phyloP scores from a whole-genome alignment of 92 coral and sea anemone genomes.

The Porites lobata region DNA sequence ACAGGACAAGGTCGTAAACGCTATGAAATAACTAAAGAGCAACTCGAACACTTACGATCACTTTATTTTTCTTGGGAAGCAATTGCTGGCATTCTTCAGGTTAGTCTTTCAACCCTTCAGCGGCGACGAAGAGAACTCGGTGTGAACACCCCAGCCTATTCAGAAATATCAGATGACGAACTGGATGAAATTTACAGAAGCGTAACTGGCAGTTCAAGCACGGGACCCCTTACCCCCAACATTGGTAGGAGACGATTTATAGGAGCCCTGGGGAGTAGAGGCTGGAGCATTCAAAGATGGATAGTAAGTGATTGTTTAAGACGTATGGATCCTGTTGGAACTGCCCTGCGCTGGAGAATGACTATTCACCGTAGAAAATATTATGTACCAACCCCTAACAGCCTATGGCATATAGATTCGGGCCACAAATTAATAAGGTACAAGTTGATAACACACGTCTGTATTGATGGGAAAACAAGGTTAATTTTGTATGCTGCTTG shows the following conservation, averaged over 20 bases:
- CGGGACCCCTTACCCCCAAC: constrained; percentile 53
- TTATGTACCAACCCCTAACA: too few species aligned
- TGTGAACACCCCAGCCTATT: constrained; percentile 31
- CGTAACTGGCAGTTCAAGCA: constrained; percentile 38
- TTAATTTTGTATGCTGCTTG: constrained; percentile 36
- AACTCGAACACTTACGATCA: constrained; percentile 68
- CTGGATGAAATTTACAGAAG: constrained; percentile 54
- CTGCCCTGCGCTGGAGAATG: too few species aligned
- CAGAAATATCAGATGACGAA: constrained; percentile 47
- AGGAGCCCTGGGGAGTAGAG: constrained; percentile 61
- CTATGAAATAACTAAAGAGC: constrained; percentile 17
- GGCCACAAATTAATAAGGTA: too few species aligned
- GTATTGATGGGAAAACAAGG: constrained; percentile 58
- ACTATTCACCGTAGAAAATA: too few species aligned
- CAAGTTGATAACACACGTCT: too few species aligned
- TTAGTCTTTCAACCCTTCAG: constrained; percentile 44
- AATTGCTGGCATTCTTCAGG: constrained; percentile 54
- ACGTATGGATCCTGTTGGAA: constrained; percentile 56
- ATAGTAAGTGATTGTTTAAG: constrained; percentile 56
- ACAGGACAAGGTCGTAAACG: too few species aligned
- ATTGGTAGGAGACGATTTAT: constrained; percentile 61
- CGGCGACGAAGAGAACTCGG: constrained; percentile 38
- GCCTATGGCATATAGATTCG: too few species aligned
- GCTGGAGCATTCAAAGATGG: constrained; percentile 50
- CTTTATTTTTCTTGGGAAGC: constrained; percentile 61